Percentiles rank a stretch among this genome's conserved stretches.
phyloP scores from a whole-genome alignment of 2,888 invertebrate genomes.

The Leucania comma region DNA sequence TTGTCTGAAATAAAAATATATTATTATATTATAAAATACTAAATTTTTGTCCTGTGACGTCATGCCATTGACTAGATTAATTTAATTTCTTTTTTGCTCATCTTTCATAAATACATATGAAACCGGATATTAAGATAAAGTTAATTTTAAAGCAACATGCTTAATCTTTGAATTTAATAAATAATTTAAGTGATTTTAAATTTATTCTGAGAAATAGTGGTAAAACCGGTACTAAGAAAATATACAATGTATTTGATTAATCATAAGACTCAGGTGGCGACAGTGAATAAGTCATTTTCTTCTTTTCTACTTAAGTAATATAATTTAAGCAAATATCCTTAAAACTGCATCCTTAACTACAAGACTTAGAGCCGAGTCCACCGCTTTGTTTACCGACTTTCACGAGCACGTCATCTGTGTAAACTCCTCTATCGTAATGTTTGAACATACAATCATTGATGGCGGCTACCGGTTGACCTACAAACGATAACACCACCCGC shows the following conservation, averaged over 20 bases:
- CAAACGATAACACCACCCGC: slow-evolving; percentile 69
- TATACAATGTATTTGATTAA: slow-evolving; percentile 3
- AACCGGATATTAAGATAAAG: background rate
- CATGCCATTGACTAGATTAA: slow-evolving; percentile 16
- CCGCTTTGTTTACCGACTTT: slow-evolving; percentile 61
- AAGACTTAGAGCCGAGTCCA: background rate
- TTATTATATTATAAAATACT: no score
- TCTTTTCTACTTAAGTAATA: background rate
- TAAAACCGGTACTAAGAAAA: background rate
- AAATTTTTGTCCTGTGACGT: background rate
- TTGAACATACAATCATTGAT: slow-evolving; percentile 72
- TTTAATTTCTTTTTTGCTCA: slow-evolving; percentile 7
- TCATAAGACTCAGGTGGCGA: background rate
- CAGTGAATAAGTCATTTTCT: slow-evolving; percentile 4
- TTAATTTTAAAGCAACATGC: slow-evolving; percentile 4
- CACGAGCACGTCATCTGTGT: slow-evolving; percentile 69
- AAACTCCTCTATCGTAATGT: slow-evolving; percentile 68
- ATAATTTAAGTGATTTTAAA: slow-evolving; percentile 6
- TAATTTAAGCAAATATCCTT: slow-evolving; percentile 17
- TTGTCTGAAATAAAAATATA: no score
- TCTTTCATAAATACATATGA: slow-evolving; percentile 4
- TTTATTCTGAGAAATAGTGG: background rate
- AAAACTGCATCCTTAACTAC: slow-evolving; percentile 13
- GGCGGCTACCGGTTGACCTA: slow-evolving; percentile 75
- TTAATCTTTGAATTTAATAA: slow-evolving; percentile 11